A percentile compares a stretch with the other conserved stretches of the same genome.
phyloP scores from a whole-genome alignment of 2,113 vertebrate genomes.

The Myotis yumanensis region DNA sequence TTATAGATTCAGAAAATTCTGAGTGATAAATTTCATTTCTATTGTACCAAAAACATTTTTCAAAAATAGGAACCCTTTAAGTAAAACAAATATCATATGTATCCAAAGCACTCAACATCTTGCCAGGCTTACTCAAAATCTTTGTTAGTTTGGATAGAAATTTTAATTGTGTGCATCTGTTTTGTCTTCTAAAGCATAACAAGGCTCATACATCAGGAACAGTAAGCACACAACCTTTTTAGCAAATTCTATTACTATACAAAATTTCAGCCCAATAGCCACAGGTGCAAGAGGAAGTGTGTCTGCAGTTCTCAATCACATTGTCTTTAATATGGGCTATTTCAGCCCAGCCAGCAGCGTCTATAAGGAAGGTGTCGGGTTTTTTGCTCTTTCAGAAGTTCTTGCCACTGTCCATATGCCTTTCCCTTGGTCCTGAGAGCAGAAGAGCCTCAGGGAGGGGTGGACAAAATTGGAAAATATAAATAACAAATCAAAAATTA shows the following conservation, averaged over 20 bases:
- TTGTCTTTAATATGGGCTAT: conserved; percentile 64
- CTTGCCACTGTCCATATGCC: conserved; percentile 67
- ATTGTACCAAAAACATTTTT: not conserved
- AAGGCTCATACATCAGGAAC: conserved; percentile 52
- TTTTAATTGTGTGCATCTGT: conserved; percentile 53
- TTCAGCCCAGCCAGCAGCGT: conserved; percentile 67
- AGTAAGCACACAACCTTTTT: conserved; percentile 61
- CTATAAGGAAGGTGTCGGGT: conserved; percentile 68
- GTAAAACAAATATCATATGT: conserved; percentile 35
- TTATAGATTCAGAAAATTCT: conserved; percentile 1
- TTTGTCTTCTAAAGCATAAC: conserved; percentile 63
- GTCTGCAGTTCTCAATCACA: conserved; percentile 73
- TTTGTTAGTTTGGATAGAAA: conserved; percentile 54
- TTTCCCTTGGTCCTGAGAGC: conserved; percentile 72
- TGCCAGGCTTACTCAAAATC: conserved; percentile 39
- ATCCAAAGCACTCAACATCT: conserved; percentile 39
- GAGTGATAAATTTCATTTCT: not conserved
- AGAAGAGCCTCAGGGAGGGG: conserved; percentile 81
- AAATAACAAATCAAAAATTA: conserved; percentile 92
- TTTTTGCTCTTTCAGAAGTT: conserved; percentile 72
- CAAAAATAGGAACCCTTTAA: not conserved
- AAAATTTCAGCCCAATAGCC: conserved; percentile 76
- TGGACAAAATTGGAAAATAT: conserved; percentile 88
- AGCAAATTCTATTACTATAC: conserved; percentile 76
- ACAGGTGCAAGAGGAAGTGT: conserved; percentile 78